Conservation (phyloP, 2,113 vertebrate genomes). For the Macquaria ambigua region DNA sequence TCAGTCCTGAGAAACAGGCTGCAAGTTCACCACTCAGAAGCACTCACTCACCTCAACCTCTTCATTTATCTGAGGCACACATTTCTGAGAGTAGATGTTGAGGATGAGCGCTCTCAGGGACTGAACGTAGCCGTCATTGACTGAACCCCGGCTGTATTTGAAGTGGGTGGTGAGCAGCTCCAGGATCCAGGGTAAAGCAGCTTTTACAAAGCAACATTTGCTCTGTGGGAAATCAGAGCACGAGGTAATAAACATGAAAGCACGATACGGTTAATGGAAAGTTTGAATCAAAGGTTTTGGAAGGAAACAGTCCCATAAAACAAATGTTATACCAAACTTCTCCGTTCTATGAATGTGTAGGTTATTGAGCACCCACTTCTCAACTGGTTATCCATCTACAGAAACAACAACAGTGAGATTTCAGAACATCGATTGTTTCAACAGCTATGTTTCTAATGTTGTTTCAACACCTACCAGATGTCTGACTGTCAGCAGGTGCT, state of each 20-base stretch:
- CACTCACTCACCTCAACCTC: slow-evolving; percentile 80
- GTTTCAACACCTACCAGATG: slow-evolving; percentile 77
- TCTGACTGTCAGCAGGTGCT: slow-evolving; percentile 82
- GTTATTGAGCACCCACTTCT: slow-evolving; percentile 83
- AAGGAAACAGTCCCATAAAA: slow-evolving; percentile 12
- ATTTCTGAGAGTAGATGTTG: slow-evolving; percentile 86
- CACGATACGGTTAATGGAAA: background rate
- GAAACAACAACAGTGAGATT: slow-evolving; percentile 29
- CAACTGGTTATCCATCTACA: slow-evolving; percentile 86
- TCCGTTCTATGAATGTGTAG: slow-evolving; percentile 84
- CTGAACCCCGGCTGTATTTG: slow-evolving; percentile 79
- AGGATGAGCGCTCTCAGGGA: slow-evolving; percentile 81
- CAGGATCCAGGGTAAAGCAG: slow-evolving; percentile 83
- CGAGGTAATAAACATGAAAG: background rate
- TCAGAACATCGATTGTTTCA: background rate
- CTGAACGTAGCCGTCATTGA: slow-evolving; percentile 80
- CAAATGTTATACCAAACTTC: slow-evolving; percentile 79
- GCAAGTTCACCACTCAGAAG: background rate
- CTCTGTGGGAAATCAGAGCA: slow-evolving; percentile 72
- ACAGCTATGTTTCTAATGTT: slow-evolving; percentile 1
- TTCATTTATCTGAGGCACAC: slow-evolving; percentile 84
- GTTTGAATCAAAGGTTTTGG: slow-evolving; percentile 4
- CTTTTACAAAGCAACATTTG: slow-evolving; percentile 85
- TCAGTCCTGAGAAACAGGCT: background rate
- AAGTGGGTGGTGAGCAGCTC: slow-evolving; percentile 83